A percentile compares a stretch with the other conserved stretches of the same genome.
Evolutionary conservation across 2,113 vertebrate species (phyloP).

Genomic region (Petaurus breviceps): DNA sequence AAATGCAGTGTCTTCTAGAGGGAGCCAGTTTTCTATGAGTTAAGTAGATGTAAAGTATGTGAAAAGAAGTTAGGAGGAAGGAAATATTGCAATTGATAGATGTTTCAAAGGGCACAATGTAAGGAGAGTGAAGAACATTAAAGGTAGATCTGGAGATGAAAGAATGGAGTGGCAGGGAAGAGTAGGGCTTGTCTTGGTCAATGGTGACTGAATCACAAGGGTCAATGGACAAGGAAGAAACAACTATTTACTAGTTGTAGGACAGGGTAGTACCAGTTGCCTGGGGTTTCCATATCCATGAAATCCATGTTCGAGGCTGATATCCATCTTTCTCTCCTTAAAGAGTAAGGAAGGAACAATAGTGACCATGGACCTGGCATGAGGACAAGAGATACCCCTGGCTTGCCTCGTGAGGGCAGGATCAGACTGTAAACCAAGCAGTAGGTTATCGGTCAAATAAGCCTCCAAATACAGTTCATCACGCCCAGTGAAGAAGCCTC

Average conservation of each 20-base stretch:
- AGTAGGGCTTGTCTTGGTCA: not conserved
- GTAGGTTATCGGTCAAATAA: no score
- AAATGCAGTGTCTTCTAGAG: not conserved
- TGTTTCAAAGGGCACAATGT: not conserved
- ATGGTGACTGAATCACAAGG: not conserved
- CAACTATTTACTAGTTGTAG: not conserved
- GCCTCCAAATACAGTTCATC: not conserved
- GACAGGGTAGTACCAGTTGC: not conserved
- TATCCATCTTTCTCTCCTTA: not conserved
- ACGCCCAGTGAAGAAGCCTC: not conserved
- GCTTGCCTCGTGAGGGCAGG: not conserved
- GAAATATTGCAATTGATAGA: not conserved
- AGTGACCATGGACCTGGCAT: not conserved
- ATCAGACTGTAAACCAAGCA: no score
- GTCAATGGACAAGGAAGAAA: not conserved
- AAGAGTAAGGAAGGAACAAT: not conserved
- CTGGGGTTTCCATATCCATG: not conserved
- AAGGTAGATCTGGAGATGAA: not conserved
- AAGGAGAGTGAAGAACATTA: not conserved
- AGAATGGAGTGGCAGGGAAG: not conserved
- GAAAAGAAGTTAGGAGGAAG: not conserved
- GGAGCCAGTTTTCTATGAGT: not conserved
- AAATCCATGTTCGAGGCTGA: not conserved
- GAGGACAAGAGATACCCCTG: not conserved
- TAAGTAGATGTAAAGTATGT: not conserved